phyloP scores from a whole-genome alignment of 2,113 vertebrate species.

The Scartelaos histophorus region DNA sequence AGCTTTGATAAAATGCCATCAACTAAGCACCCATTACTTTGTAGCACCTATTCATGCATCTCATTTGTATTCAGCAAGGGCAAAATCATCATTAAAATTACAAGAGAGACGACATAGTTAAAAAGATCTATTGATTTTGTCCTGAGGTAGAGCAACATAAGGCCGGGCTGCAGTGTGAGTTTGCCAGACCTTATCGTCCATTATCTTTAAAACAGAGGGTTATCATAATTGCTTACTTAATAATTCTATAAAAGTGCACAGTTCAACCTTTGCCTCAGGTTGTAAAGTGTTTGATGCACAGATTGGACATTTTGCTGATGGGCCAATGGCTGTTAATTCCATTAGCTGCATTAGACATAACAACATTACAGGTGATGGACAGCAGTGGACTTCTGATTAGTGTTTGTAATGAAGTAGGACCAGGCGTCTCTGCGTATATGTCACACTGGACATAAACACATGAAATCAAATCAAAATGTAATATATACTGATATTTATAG shows the following conservation, averaged over 20 bases:
- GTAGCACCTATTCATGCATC: conserved; percentile 11
- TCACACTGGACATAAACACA: too few species aligned
- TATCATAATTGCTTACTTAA: conserved; percentile 88
- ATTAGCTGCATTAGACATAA: conserved; percentile 20
- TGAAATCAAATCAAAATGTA: not conserved
- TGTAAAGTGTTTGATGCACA: conserved; percentile 75
- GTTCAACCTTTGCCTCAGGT: conserved; percentile 68
- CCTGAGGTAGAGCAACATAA: conserved; percentile 46
- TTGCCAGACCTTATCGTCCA: conserved; percentile 78
- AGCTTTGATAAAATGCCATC: conserved; percentile 93
- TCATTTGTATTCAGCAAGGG: conserved; percentile 22
- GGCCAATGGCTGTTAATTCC: conserved; percentile 22
- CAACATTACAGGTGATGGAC: conserved; percentile 3
- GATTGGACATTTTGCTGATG: conserved; percentile 53
- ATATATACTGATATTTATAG: too few species aligned
- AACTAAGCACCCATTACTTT: conserved; percentile 79
- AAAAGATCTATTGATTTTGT: conserved; percentile 60
- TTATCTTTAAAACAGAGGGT: conserved; percentile 81
- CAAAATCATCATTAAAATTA: conserved; percentile 22
- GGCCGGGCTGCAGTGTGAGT: conserved; percentile 51
- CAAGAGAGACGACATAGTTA: conserved; percentile 21
- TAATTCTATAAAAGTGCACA: conserved; percentile 81
- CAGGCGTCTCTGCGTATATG: not conserved
- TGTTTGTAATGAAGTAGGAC: not conserved
- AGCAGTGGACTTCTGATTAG: not conserved